These are phyloP conservation scores for Drosophila sp. DNA, from an alignment of 1,140 invertebrate species.

Conservation along the genomic window DNA sequence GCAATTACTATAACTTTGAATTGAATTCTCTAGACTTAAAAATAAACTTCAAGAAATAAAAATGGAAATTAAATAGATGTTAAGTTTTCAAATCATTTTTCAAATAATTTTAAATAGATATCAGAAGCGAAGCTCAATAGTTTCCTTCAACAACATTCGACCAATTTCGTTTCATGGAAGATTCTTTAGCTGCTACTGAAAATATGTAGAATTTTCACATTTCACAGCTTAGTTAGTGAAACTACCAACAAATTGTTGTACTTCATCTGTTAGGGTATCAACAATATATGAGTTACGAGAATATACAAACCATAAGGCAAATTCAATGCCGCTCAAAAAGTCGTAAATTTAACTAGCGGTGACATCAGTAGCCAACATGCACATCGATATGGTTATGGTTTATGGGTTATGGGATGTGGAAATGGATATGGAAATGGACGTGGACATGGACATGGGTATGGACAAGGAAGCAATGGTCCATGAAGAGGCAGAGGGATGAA, in stretches of 20 bases:
- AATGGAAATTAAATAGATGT: too few relatives aligned
- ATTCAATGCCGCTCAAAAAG: conserved; percentile 16
- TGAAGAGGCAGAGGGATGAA: background rate
- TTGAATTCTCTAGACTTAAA: too few relatives aligned
- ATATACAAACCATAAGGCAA: conserved; percentile 1
- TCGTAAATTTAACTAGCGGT: conserved; percentile 40
- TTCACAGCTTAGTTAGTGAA: too few relatives aligned
- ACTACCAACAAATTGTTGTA: background rate
- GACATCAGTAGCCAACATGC: conserved; percentile 31
- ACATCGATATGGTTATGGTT: conserved; percentile 2
- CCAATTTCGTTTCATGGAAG: too few relatives aligned
- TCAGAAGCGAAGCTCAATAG: too few relatives aligned
- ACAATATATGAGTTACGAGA: background rate
- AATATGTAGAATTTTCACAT: too few relatives aligned
- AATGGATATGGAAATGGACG: conserved; percentile 9
- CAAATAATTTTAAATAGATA: too few relatives aligned
- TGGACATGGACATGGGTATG: background rate
- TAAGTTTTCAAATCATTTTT: too few relatives aligned
- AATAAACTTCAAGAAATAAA: too few relatives aligned
- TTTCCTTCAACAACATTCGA: too few relatives aligned
- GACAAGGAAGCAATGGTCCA: conserved; percentile 32
- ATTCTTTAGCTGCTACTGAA: too few relatives aligned
- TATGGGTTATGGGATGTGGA: background rate
- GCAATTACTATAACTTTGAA: too few relatives aligned
- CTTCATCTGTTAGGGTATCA: background rate